A percentile compares a stretch with the other conserved stretches of the same genome.
phyloP scores from a whole-genome alignment of 2,113 vertebrate species.

The Psittacus erithacus region DNA sequence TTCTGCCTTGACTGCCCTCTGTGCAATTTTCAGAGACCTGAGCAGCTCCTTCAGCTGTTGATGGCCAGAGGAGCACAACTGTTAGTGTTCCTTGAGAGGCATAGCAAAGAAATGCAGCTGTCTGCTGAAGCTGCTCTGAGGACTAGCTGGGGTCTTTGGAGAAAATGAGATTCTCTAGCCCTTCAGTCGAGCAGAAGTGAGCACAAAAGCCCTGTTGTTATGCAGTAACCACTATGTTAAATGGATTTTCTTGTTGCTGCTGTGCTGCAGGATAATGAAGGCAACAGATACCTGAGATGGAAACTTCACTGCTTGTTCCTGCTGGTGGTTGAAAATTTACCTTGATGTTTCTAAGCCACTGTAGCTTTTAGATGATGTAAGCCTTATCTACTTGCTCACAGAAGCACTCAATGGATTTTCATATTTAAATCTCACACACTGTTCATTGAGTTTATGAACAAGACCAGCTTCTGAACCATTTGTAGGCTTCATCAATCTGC shows the following conservation, averaged over 20 bases:
- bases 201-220: background rate
- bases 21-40: background rate
- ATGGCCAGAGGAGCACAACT: background rate
- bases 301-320: background rate
- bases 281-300: background rate
- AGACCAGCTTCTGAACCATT: background rate
- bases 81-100: background rate
- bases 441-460: background rate
- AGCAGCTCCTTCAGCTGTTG: background rate
- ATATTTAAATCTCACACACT: background rate
- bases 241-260: background rate
- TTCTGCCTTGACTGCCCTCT: background rate
- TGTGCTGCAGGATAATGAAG: background rate
- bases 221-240: background rate
- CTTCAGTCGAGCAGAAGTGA: background rate
- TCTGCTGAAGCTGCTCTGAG: background rate
- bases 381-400: background rate
- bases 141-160: background rate
- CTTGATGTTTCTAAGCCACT: background rate
- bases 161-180: background rate
- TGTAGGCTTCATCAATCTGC: conserved; percentile 14
- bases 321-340: background rate
- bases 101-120: background rate
- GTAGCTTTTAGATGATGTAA: background rate
- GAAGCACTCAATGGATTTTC: background rate